Base-by-base conservation (phyloP, 2,113 vertebrate genomes). In the Coracopsis vasa region DNA sequence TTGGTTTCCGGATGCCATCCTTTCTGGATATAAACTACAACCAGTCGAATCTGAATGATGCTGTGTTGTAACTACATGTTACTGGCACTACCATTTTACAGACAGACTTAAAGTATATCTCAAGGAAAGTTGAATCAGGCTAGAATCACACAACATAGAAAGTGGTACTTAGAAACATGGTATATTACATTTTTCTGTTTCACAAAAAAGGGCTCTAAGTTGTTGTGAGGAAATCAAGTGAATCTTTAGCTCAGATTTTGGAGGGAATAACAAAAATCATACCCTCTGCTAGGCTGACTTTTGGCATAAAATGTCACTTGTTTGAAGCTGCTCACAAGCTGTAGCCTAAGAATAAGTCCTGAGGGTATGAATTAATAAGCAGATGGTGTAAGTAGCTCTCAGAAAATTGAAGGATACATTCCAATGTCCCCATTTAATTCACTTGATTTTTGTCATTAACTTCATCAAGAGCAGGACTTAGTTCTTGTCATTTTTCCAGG, bases 341-440 rank as follows among this genome's bases (percentile, higher is more conserved):
- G 50, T n/a, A 88, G 37, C 41, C 69, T 50, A 15, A 56, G 9
- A 85, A 23, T 24, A 66, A 61, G 44, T 88, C 80, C 69, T 81
- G 75, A 88, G 75, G 60, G 18, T 73, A 62, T 29, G 75, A 92
- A 86, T 86, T 88, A 86, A 88, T 35, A 88, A 88, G 60, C 72
- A 88, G 60, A 69, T 88, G 64, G 80, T 58, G 27, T 42, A 86
- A 75, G 23, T 14, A 93, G 24, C 27, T 86, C 45, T 90, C 50
- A 64, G 41, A 80, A 90, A 90, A 81, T 21, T 45, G 33, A 80
- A 42, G 50, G 19, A 64, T 21, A 10, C 19, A 25, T 79, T 79
- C 58, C 53, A 90, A 5, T 75, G 24, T 47, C 58, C 24, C 20
- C 29, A 44, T 71, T 90, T 81, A 61, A 51, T 67, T 35, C 29